These are phyloP conservation scores for Brachyhypopomus occidentalis DNA, from an alignment of 2,113 vertebrate species.

Conservation along the genomic window DNA sequence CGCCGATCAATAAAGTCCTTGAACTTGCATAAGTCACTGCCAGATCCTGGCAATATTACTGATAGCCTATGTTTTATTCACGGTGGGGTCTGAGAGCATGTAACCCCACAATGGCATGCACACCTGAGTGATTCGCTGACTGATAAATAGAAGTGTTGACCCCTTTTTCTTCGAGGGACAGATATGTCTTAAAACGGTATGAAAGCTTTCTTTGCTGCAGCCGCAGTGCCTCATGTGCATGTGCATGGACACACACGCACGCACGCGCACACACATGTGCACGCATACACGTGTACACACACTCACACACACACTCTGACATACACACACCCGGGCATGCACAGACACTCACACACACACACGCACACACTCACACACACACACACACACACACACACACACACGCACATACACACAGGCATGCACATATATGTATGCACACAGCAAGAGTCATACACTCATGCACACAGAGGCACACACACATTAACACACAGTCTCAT, in stretches of 20 bases:
- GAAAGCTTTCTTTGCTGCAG: conserved; percentile 44
- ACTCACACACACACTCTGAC: not conserved
- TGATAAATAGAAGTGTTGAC: conserved; percentile 47
- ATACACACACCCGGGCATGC: not conserved
- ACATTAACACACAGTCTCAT: not conserved
- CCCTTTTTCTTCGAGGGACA: conserved; percentile 23
- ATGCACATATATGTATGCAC: no score
- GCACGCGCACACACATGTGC: no score
- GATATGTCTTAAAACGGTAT: conserved; percentile 46
- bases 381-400: no score
- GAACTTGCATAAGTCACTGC: conserved; percentile 84
- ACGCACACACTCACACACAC: not conserved
- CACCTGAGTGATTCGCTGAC: conserved; percentile 47
- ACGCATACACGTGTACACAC: no score
- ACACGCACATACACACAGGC: no score
- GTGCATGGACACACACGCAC: not conserved
- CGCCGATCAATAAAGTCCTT: conserved; percentile 88
- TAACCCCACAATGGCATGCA: conserved; percentile 30
- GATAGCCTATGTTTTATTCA: conserved; percentile 68
- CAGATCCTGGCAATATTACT: conserved; percentile 74
- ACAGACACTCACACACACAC: not conserved
- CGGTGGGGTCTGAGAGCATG: conserved; percentile 57
- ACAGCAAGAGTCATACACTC: not conserved
- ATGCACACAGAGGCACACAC: not conserved
- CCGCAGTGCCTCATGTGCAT: conserved; percentile 12